phyloP scores from a whole-genome alignment of 2,888 invertebrate species.

The Embidobia sp. region DNA sequence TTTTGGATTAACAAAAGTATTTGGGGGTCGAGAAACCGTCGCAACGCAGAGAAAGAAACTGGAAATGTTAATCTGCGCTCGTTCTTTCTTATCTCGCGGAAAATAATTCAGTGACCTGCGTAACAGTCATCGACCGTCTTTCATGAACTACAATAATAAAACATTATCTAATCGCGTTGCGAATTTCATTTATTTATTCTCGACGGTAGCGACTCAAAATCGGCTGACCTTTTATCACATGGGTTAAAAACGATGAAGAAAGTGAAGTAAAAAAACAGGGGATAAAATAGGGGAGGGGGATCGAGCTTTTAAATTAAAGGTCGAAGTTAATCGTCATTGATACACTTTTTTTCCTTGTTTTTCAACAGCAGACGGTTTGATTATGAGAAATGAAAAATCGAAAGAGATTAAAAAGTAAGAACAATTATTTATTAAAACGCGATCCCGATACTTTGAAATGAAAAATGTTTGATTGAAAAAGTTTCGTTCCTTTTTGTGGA shows the following conservation, averaged over 20 bases:
- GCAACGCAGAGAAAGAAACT: conserved; percentile 9
- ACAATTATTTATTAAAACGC: no score
- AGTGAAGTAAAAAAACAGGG: neutral
- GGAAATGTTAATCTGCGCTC: conserved; percentile 19
- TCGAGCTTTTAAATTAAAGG: neutral
- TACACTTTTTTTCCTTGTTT: neutral
- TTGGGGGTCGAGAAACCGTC: no score
- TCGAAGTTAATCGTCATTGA: neutral
- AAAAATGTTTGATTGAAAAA: no score
- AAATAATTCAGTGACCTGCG: conserved; percentile 54
- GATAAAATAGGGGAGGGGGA: neutral
- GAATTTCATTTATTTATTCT: conserved; percentile 16
- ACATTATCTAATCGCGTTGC: conserved; percentile 44
- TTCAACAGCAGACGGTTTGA: no score
- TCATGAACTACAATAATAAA: conserved; percentile 23
- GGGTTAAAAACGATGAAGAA: conserved; percentile 10
- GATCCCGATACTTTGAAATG: no score
- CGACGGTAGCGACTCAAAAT: neutral
- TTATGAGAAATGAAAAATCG: no score
- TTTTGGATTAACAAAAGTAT: no score
- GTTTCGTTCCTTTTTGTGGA: no score
- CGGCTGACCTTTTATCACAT: conserved; percentile 17
- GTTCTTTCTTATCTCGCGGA: conserved; percentile 45
- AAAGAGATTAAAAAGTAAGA: no score
- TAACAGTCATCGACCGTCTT: conserved; percentile 46